phyloP scores from a whole-genome alignment of 37 sponge, comb jelly and placozoan genomes.

The Geodia barretti region DNA sequence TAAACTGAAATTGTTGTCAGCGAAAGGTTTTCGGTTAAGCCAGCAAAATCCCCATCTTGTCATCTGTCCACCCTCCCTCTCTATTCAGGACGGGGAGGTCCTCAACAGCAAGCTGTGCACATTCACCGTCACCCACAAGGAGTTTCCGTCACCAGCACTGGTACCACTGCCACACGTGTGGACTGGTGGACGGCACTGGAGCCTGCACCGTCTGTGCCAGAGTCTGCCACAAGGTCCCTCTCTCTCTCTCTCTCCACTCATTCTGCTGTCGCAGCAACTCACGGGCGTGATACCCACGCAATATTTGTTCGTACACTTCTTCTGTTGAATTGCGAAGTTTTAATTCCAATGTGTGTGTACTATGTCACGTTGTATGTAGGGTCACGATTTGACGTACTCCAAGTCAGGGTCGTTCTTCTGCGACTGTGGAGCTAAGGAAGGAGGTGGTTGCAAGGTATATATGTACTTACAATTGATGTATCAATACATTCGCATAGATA shows the following conservation, averaged over 20 bases:
- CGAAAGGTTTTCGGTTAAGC: too few relatives aligned
- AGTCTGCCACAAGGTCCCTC: constrained; percentile 93
- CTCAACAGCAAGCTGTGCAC: constrained; percentile 84
- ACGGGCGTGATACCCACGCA: not conserved
- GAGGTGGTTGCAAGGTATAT: constrained; percentile 74
- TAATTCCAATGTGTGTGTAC: not conserved
- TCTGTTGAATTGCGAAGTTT: not conserved
- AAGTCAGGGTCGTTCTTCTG: constrained; percentile 93
- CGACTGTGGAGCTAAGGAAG: constrained; percentile 92
- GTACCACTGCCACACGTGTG: constrained; percentile 95
- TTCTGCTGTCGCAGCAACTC: not conserved
- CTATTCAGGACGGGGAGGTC: constrained; percentile 73
- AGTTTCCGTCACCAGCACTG: constrained; percentile 85
- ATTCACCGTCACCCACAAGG: constrained; percentile 72
- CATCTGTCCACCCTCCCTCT: too few relatives aligned
- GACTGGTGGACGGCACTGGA: constrained; percentile 72
- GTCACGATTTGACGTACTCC: constrained; percentile 84
- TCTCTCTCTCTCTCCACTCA: not conserved
- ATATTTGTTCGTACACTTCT: not conserved
- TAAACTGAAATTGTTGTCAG: too few relatives aligned
- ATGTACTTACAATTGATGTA: not conserved
- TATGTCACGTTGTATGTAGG: constrained; percentile 23
- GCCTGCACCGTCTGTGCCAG: constrained; percentile 88
- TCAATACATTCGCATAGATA: not conserved
- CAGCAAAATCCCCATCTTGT: too few relatives aligned